Percentiles rank a stretch among this genome's conserved stretches.
phyloP scores from a whole-genome alignment of 2,888 invertebrate species.

The Anarsia innoxiella region DNA sequence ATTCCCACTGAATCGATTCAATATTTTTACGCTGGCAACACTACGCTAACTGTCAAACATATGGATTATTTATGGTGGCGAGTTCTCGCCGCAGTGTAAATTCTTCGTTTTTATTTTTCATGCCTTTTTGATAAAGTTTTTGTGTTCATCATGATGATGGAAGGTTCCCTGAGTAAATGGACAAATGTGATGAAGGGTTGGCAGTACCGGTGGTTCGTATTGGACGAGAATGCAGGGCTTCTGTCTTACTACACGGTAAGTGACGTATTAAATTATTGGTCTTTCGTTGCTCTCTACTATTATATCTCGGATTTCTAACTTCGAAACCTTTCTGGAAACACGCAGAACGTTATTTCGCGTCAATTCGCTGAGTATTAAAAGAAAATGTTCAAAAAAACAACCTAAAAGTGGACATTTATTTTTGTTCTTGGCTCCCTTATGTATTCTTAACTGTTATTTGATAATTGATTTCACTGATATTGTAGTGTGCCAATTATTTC shows the following conservation, averaged over 20 bases:
- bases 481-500: too few relatives aligned
- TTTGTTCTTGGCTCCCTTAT: too few relatives aligned
- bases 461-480: too few relatives aligned
- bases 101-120: constrained; percentile 55
- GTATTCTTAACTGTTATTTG: too few relatives aligned
- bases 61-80: constrained; percentile 62
- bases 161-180: constrained; percentile 97
- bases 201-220: constrained; percentile 99
- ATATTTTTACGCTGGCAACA: constrained; percentile 33
- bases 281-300: too few relatives aligned
- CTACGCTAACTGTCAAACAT: constrained; percentile 45
- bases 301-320: too few relatives aligned
- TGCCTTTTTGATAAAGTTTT: constrained; percentile 50
- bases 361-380: too few relatives aligned
- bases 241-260: constrained; percentile 98
- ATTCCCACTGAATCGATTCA: constrained; percentile 6
- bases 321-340: too few relatives aligned
- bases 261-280: constrained; percentile 46
- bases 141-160: constrained; percentile 78
- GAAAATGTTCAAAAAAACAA: too few relatives aligned
- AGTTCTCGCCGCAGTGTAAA: constrained; percentile 50
- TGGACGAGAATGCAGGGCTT: constrained; percentile 96
- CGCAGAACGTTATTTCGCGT: too few relatives aligned
- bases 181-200: constrained; percentile 99
- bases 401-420: too few relatives aligned